Percentiles rank a stretch among this genome's conserved stretches.
Evolutionary conservation across 1,140 invertebrate genomes (phyloP).

Genomic region (Thrips palmi): DNA sequence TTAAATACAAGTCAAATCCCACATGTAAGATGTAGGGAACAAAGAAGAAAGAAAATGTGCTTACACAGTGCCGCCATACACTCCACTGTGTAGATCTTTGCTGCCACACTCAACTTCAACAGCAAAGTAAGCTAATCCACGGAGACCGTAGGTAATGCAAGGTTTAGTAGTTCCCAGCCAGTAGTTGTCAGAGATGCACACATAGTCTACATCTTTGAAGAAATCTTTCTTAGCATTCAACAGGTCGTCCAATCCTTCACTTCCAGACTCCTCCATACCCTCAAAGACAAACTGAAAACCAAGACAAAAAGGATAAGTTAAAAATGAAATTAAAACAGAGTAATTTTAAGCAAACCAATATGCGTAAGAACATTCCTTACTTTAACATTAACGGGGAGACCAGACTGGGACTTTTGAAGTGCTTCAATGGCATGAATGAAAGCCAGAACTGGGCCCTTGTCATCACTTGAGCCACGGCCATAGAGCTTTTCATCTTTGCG

Average conservation of each 20-base stretch:
- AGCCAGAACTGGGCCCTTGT: conserved; percentile 81
- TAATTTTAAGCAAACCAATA: background rate
- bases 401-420: conserved; percentile 47
- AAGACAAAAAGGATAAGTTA: conserved; percentile 10
- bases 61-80: conserved; percentile 79
- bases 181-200: conserved; percentile 98
- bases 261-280: conserved; percentile 97
- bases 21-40: conserved; percentile 4
- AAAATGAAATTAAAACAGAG: background rate
- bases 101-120: conserved; percentile 73
- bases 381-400: conserved; percentile 85
- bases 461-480: conserved; percentile 84
- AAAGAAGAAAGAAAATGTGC: conserved; percentile 21
- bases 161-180: conserved; percentile 94
- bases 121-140: conserved; percentile 85
- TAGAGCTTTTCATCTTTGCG: conserved; percentile 82
- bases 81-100: conserved; percentile 91
- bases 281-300: conserved; percentile 74
- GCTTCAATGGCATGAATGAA: conserved; percentile 91
- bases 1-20: background rate
- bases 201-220: conserved; percentile 72
- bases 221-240: conserved; percentile 62
- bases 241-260: conserved; percentile 82
- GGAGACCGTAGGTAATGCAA: conserved; percentile 90
- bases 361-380: conserved; percentile 21